These are phyloP conservation scores for Araneus ventricosus DNA, from an alignment of 1,140 invertebrate genomes.

Conservation along the genomic window DNA sequence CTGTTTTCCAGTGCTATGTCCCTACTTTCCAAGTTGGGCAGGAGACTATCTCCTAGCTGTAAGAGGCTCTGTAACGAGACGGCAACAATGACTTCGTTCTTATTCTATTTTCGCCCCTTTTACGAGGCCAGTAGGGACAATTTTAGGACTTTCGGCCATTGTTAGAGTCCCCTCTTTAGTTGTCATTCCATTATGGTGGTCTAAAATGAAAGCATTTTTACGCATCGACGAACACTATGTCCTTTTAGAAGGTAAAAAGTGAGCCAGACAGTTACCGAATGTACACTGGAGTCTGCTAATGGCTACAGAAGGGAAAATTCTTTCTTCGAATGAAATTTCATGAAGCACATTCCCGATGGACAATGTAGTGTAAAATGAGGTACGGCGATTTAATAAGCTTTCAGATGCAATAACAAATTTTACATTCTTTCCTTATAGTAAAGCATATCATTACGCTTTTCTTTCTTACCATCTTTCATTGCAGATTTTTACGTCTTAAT, in stretches of 20 bases:
- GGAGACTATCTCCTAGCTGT: background rate
- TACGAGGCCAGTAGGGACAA: slow-evolving; percentile 60
- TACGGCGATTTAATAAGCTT: background rate
- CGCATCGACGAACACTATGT: slow-evolving; percentile 27
- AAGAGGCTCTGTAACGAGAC: slow-evolving; percentile 49
- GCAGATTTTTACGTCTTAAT: background rate
- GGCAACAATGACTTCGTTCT: slow-evolving; percentile 40
- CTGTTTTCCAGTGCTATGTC: slow-evolving; percentile 25
- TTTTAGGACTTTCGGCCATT: slow-evolving; percentile 56
- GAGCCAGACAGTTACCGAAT: background rate
- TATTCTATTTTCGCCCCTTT: slow-evolving; percentile 53
- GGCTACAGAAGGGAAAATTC: background rate
- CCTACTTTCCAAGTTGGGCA: slow-evolving; percentile 11
- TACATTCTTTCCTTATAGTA: background rate
- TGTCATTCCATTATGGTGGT: slow-evolving; percentile 60
- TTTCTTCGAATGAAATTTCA: background rate
- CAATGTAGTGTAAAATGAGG: slow-evolving; percentile 13
- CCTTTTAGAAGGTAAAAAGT: slow-evolving; percentile 40
- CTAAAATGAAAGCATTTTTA: slow-evolving; percentile 66
- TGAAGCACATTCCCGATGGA: background rate
- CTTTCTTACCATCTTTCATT: background rate
- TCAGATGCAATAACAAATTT: background rate
- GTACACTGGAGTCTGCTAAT: background rate
- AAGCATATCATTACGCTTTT: background rate
- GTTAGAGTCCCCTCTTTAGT: slow-evolving; percentile 62